A percentile compares a stretch with the other conserved stretches of the same genome.
These are phyloP conservation scores for Drosophila littoralis DNA, from an alignment of 1,140 invertebrate species.

Conservation along the genomic window DNA sequence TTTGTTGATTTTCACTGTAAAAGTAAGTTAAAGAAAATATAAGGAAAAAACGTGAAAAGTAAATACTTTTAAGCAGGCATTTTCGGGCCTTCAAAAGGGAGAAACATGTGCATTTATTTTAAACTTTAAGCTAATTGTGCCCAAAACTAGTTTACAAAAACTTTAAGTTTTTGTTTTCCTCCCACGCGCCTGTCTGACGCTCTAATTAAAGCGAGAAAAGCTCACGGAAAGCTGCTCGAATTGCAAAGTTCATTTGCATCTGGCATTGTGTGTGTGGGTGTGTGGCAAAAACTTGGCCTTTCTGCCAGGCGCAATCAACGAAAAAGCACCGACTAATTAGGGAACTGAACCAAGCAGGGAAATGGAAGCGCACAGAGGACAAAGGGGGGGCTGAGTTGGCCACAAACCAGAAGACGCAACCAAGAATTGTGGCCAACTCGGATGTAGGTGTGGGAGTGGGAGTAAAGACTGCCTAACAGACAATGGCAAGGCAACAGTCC, in stretches of 20 bases:
- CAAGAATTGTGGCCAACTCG: constrained; percentile 8
- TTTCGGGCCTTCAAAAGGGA: no score
- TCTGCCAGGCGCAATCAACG: constrained; percentile 48
- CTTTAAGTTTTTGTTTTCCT: background rate
- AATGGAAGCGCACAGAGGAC: background rate
- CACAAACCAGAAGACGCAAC: background rate
- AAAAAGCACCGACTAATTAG: constrained; percentile 66
- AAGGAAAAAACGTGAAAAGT: background rate
- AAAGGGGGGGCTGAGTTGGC: background rate
- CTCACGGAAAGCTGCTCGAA: constrained; percentile 29
- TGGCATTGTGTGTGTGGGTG: constrained; percentile 11
- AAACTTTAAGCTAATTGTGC: constrained; percentile 10
- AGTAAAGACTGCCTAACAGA: background rate
- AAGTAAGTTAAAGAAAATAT: background rate
- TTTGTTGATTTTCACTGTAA: constrained; percentile 1
- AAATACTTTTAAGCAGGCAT: no score
- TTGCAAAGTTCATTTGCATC: constrained; percentile 57
- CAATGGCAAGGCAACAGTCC: background rate
- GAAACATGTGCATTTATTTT: constrained; percentile 12
- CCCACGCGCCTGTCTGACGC: background rate
- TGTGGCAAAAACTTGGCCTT: constrained; percentile 15
- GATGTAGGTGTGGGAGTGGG: background rate
- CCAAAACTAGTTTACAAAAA: constrained; percentile 15
- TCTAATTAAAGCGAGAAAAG: constrained; percentile 35
- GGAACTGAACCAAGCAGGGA: constrained; percentile 11